Evolutionary conservation across 2,888 invertebrate species (phyloP).

Genomic region (Spialia ferax): DNA sequence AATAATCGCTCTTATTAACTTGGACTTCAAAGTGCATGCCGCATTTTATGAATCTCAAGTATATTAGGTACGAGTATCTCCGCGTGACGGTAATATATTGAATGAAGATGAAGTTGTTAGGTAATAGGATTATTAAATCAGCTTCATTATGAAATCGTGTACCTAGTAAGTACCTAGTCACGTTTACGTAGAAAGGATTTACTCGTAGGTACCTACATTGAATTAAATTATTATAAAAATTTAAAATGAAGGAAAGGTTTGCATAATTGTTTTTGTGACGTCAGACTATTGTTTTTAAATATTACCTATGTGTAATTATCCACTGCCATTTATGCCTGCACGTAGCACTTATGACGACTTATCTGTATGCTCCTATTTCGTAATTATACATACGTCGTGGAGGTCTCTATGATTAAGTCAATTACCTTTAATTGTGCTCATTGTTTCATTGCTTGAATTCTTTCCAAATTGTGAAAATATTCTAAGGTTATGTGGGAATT

Average conservation of each 20-base stretch:
- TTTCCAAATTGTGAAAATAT: constrained; percentile 33
- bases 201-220: neutral
- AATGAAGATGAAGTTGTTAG: neutral
- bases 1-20: neutral
- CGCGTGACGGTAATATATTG: constrained; percentile 11
- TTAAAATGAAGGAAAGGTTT: neutral
- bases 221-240: neutral
- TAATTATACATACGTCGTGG: constrained; percentile 36
- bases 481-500: constrained; percentile 28
- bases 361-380: constrained; percentile 28
- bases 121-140: neutral
- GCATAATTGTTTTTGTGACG: neutral
- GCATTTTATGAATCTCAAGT: too few relatives aligned
- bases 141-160: neutral
- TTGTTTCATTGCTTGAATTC: constrained; percentile 44
- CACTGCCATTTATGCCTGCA: constrained; percentile 6
- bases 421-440: constrained; percentile 51
- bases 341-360: constrained; percentile 18
- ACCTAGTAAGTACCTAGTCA: neutral
- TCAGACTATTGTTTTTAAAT: too few relatives aligned
- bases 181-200: neutral
- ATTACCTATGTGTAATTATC: too few relatives aligned
- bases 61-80: too few relatives aligned
- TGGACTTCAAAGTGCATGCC: constrained; percentile 8
- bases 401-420: constrained; percentile 46